These are phyloP conservation scores for Lepidurus apus DNA, from an alignment of 1,140 invertebrate species.

Conservation along the genomic window DNA sequence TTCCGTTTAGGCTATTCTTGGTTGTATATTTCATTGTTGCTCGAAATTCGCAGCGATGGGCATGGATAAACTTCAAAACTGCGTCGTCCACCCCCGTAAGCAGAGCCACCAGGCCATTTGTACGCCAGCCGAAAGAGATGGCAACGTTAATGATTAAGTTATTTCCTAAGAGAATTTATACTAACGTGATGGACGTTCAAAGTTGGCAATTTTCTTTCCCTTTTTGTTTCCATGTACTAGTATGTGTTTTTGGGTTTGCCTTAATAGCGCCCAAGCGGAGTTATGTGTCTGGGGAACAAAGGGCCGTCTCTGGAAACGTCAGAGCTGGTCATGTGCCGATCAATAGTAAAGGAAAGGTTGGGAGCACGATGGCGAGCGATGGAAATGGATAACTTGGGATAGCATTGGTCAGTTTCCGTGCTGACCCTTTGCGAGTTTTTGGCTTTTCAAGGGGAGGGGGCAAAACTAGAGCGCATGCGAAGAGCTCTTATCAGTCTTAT, in stretches of 20 bases:
- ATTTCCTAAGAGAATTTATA: too few relatives aligned
- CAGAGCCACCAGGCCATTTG: too few relatives aligned
- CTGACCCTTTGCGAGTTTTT: background rate
- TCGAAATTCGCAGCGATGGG: too few relatives aligned
- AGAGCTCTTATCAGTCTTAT: slow-evolving; percentile 14
- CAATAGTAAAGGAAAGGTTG: slow-evolving; percentile 15
- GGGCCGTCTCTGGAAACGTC: slow-evolving; percentile 16
- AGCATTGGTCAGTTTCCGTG: slow-evolving; percentile 21
- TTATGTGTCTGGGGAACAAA: slow-evolving; percentile 21
- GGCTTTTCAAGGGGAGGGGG: background rate
- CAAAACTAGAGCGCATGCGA: slow-evolving; percentile 7
- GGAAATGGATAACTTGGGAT: slow-evolving; percentile 13
- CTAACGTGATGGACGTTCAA: too few relatives aligned
- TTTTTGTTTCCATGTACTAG: background rate
- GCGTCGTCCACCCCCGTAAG: too few relatives aligned
- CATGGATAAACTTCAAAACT: too few relatives aligned
- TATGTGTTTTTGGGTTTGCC: slow-evolving; percentile 11
- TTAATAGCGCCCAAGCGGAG: slow-evolving; percentile 1
- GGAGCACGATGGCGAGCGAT: background rate
- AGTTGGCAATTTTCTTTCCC: background rate
- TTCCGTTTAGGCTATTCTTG: too few relatives aligned
- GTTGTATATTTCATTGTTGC: too few relatives aligned
- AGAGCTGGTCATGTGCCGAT: slow-evolving; percentile 21
- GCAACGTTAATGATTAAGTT: too few relatives aligned
- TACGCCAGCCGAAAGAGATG: too few relatives aligned